phyloP scores from a whole-genome alignment of 2,888 invertebrate genomes.

The Meta bourneti region DNA sequence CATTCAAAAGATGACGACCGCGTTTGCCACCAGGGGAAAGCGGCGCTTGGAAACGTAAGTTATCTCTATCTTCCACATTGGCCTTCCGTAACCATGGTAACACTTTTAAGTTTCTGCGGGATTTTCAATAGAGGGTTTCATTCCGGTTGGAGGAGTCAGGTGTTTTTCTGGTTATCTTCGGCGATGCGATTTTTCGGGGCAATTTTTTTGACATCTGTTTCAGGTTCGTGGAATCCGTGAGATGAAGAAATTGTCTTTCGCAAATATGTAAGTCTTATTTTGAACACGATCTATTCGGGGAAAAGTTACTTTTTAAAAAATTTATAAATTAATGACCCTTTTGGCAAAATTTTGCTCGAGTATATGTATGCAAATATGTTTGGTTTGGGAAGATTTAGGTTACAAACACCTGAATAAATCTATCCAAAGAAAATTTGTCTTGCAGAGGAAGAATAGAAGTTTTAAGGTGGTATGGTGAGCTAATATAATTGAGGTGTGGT shows the following conservation, averaged over 20 bases:
- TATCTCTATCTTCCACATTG: constrained; percentile 2
- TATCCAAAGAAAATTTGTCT: too few relatives aligned
- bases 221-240: background rate
- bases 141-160: background rate
- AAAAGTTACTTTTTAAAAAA: too few relatives aligned
- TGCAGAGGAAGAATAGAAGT: too few relatives aligned
- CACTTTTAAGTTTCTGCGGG: constrained; percentile 21
- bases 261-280: background rate
- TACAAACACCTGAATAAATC: too few relatives aligned
- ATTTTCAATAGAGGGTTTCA: constrained; percentile 1
- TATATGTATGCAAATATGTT: too few relatives aligned
- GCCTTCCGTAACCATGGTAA: constrained; percentile 43
- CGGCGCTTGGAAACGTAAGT: constrained; percentile 51
- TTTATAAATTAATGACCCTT: too few relatives aligned
- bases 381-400: too few relatives aligned
- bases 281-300: background rate
- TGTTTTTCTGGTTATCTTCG: too few relatives aligned
- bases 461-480: too few relatives aligned
- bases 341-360: too few relatives aligned
- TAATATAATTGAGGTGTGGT: too few relatives aligned
- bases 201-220: background rate
- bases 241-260: background rate
- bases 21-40: constrained; percentile 64
- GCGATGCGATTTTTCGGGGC: too few relatives aligned
- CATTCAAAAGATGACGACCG: constrained; percentile 45